Percentiles rank a stretch among this genome's conserved stretches.
Conservation (phyloP, 1,140 invertebrate genomes). For the Pomacea maculata region DNA sequence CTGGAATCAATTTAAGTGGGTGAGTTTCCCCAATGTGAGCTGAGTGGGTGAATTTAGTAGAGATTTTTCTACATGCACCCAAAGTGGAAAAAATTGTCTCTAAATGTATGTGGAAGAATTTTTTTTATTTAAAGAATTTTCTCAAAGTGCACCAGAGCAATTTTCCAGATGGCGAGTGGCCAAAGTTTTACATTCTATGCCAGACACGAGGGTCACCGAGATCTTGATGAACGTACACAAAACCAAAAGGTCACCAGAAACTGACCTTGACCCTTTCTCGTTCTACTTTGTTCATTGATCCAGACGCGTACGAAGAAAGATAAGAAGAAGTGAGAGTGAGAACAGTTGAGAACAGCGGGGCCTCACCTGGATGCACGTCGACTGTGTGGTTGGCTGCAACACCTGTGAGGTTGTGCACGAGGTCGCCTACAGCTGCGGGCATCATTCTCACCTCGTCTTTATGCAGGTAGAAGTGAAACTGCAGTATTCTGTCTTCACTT, state of each 20-base stretch:
- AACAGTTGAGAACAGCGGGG: not conserved
- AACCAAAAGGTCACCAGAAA: no score
- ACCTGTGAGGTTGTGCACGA: conserved; percentile 14
- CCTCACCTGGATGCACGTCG: conserved; percentile 10
- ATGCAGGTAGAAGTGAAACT: conserved; percentile 23
- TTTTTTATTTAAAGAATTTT: no score
- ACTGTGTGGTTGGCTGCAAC: not conserved
- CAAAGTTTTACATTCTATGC: no score
- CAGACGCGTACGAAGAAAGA: not conserved
- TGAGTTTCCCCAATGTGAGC: not conserved
- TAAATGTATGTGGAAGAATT: no score
- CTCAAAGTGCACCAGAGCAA: no score
- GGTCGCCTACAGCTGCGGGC: not conserved
- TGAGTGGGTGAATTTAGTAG: not conserved
- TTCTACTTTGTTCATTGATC: no score
- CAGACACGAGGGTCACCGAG: no score
- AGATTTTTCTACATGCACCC: not conserved
- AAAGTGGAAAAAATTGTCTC: not conserved
- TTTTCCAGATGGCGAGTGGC: no score
- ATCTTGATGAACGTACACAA: no score
- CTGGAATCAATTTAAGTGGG: not conserved
- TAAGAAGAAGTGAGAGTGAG: not conserved
- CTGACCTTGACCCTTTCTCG: no score
- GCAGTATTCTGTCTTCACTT: not conserved
- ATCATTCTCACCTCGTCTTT: conserved; percentile 1